These are phyloP conservation scores for Prolemur simus DNA, from an alignment of 2,113 vertebrate species.

Conservation along the genomic window DNA sequence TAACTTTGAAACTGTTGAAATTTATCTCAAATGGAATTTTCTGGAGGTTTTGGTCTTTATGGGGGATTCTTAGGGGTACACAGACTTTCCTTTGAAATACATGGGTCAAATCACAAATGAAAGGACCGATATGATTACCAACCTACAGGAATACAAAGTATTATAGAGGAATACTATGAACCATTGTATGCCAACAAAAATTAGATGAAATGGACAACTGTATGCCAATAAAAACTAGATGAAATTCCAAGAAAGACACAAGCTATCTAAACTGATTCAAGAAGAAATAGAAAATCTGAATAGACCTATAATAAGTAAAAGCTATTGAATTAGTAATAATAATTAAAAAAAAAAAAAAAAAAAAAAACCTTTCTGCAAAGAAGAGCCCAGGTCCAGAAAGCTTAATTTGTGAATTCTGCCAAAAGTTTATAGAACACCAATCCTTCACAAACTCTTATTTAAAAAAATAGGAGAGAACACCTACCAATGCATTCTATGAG, in stretches of 20 bases:
- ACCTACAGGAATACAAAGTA: background rate
- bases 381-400: background rate
- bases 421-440: background rate
- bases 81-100: background rate
- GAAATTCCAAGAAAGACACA: background rate
- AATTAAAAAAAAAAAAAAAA: too few relatives aligned
- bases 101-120: background rate
- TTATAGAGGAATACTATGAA: background rate
- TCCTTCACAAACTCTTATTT: background rate
- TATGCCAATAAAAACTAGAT: background rate
- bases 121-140: background rate
- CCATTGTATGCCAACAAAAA: background rate
- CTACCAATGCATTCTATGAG: background rate
- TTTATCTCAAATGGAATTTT: conserved; percentile 9
- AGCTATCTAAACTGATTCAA: background rate
- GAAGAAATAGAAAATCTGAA: background rate
- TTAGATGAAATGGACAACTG: background rate
- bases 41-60: background rate
- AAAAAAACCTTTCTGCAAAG: background rate
- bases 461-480: background rate
- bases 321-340: background rate
- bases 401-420: background rate
- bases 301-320: background rate
- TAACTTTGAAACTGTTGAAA: background rate
- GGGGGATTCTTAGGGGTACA: background rate